These are phyloP conservation scores for Patella caerulea DNA, from an alignment of 2,888 invertebrate genomes.

Conservation along the genomic window DNA sequence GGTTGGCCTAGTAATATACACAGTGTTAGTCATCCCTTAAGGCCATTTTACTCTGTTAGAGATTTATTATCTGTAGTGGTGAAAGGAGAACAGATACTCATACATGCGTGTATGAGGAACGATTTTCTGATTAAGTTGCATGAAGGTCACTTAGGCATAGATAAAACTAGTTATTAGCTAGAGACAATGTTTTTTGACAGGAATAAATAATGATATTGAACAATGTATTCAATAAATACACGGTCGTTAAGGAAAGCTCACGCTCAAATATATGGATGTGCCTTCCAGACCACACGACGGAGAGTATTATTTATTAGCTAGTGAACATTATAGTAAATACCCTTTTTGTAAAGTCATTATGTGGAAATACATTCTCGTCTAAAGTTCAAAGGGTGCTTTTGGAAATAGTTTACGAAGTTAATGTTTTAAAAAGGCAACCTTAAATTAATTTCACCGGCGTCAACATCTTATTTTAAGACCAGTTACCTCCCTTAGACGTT, in stretches of 20 bases:
- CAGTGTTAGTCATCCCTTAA: neutral
- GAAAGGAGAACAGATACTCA: neutral
- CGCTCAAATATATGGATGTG: neutral
- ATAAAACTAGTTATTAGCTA: neutral
- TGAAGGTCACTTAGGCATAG: neutral
- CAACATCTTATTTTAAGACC: too few species aligned
- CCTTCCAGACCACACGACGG: neutral
- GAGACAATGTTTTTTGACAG: neutral
- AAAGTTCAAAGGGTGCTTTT: neutral
- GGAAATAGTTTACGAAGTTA: too few species aligned
- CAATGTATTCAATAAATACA: neutral
- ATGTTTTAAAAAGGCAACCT: neutral
- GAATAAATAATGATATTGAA: neutral
- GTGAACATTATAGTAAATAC: neutral
- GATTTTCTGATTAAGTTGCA: neutral
- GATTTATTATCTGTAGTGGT: neutral
- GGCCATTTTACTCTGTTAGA: neutral
- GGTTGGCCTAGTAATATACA: neutral
- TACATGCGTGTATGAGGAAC: neutral
- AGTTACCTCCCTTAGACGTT: too few species aligned
- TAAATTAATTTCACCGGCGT: neutral
- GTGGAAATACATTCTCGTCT: neutral
- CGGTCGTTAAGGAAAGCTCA: neutral
- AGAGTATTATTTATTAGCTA: neutral
- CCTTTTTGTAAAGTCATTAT: neutral